These are phyloP conservation scores for Catostomus latipinnis DNA, from an alignment of 2,797 vertebrate genomes.

Conservation along the genomic window DNA sequence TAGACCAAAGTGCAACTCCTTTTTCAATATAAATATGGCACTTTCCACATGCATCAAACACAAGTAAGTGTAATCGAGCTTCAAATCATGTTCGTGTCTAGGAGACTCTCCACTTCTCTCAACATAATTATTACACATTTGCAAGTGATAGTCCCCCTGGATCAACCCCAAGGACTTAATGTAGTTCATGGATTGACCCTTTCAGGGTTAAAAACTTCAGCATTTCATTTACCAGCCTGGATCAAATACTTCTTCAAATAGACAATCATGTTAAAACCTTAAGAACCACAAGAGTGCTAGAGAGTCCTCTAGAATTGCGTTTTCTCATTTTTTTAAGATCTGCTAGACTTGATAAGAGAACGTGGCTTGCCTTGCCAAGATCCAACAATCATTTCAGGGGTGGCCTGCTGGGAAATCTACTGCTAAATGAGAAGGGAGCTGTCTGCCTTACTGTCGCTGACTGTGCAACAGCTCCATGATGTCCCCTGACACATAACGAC, in stretches of 20 bases:
- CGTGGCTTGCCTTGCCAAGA: constrained; percentile 34
- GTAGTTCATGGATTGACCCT: no score
- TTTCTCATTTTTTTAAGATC: neutral
- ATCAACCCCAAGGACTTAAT: no score
- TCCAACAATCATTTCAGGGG: constrained; percentile 29
- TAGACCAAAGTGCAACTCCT: no score
- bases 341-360: constrained; percentile 18
- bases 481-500: constrained; percentile 31
- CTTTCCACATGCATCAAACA: no score
- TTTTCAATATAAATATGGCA: no score
- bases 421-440: constrained; percentile 34
- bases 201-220: no score
- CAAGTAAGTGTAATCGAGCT: no score
- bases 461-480: constrained; percentile 21
- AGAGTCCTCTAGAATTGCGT: neutral
- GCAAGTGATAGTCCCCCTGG: no score
- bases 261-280: neutral
- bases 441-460: constrained; percentile 29
- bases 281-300: neutral
- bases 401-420: constrained; percentile 44
- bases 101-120: no score
- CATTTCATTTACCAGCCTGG: neutral
- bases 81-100: no score
- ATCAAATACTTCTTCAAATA: neutral
- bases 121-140: no score